phyloP scores from a whole-genome alignment of 2,888 invertebrate genomes.

The Trachelus iudaicus region DNA sequence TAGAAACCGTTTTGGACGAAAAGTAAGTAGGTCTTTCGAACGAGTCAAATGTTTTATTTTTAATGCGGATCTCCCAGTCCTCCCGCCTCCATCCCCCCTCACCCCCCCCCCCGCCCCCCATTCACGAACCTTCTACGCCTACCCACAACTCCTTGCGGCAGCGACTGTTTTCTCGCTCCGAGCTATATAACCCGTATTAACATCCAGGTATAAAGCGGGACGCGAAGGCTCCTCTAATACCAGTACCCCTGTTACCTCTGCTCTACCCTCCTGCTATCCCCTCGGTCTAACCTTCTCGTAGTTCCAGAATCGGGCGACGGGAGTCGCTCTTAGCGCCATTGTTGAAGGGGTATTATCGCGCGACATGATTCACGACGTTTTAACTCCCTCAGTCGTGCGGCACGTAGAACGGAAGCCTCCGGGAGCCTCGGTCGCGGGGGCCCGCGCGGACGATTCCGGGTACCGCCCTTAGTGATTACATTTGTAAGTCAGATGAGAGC shows the following conservation, averaged over 20 bases:
- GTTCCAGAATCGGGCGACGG: neutral
- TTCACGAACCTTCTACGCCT: neutral
- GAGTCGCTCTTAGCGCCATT: neutral
- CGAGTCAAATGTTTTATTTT: neutral
- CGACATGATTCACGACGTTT: neutral
- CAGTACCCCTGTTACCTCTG: too few relatives aligned
- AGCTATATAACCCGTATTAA: neutral
- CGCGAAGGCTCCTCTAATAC: neutral
- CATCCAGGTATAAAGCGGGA: neutral
- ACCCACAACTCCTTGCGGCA: neutral
- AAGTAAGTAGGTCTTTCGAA: neutral
- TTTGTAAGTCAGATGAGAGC: constrained; percentile 60
- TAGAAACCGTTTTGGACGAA: neutral
- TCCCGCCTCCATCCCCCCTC: neutral
- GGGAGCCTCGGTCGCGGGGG: constrained; percentile 30
- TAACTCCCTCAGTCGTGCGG: neutral
- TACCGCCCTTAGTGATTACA: constrained; percentile 59
- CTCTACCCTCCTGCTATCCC: too few relatives aligned
- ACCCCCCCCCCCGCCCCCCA: neutral
- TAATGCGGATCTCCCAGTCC: neutral
- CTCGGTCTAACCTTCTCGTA: neutral
- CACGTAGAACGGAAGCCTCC: constrained; percentile 15
- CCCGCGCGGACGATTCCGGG: constrained; percentile 22
- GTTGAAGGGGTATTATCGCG: neutral
- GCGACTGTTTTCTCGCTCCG: neutral